Conservation (phyloP, 2,113 vertebrate species). For the Anser brachyrhynchus region DNA sequence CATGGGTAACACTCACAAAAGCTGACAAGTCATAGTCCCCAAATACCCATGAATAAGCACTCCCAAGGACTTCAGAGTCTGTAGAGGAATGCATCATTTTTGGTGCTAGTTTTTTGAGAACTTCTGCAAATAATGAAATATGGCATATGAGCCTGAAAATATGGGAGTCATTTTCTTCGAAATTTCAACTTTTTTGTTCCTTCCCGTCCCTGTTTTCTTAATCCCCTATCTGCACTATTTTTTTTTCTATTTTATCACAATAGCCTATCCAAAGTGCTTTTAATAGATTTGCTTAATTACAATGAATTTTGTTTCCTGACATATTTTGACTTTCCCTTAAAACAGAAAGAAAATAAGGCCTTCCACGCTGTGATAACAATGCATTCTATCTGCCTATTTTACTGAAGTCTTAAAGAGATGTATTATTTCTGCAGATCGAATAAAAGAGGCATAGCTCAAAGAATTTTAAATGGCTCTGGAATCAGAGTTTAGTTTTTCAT, state of each 20-base stretch:
- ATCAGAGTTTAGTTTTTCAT: not conserved
- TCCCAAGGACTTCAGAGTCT: not conserved
- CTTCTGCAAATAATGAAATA: not conserved
- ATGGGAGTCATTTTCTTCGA: not conserved
- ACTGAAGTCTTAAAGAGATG: not conserved
- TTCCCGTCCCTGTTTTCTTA: not conserved
- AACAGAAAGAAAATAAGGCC: not conserved
- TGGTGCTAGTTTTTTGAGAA: too few relatives aligned
- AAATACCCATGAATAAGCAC: not conserved
- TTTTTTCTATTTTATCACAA: not conserved
- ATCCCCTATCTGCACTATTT: not conserved
- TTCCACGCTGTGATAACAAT: not conserved
- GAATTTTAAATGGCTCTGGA: not conserved
- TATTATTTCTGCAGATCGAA: not conserved
- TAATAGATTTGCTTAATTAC: not conserved
- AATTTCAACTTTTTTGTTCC: not conserved
- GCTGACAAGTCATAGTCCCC: not conserved
- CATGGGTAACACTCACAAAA: not conserved
- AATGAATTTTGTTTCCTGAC: not conserved
- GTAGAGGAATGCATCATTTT: not conserved
- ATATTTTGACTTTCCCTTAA: not conserved
- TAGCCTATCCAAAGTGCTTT: not conserved
- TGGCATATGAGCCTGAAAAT: not conserved
- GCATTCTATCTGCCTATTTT: not conserved
- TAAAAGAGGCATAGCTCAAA: not conserved